Evolutionary conservation across 2,113 vertebrate species (phyloP), one percentile per base, ranked within the genome.

Genomic region (Mixornis gularis): DNA sequence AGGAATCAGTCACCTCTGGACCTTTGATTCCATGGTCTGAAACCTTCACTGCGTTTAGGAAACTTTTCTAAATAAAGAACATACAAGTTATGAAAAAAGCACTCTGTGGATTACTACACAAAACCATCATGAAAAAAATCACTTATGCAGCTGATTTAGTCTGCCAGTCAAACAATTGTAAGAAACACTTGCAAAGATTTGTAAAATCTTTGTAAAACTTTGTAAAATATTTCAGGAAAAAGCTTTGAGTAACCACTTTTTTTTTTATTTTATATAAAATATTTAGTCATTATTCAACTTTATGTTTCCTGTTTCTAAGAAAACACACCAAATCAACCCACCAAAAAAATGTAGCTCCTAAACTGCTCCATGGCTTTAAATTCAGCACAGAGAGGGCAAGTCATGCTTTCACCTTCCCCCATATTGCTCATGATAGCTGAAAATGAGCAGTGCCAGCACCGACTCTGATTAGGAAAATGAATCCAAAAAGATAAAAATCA

Each of bases 341-440:
- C 9, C 9, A 16, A 8, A 41, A 21, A 9, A 26, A 24, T 9
- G 4, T 18, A 30, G 19, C 36, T 46, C 6, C 29, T 55, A 25
- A 80, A 49, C 4, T 5, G 18, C 14, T 41, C 13, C 17, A 6
- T 79, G 40, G 29, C 12, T 85, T 85, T 64, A 83, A 65, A 34
- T 51, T 48, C 51, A 83, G 26, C 12, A 15, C 26, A 74, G 24
- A 30, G 9, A 59, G 7, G 8, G 5, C 13, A 84, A 51, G 10
- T 15, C 40, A 14, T 48, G 15, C 48, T 80, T 77, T 73, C 40
- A 49, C 26, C 7, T 92, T 10, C 12, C 6, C 10, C 9, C 4
- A 20, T 40, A 32, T 44, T 71, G 22, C 12, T 58, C 5, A 24
- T 0, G 0, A 19, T 6, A 63, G n/a, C 5, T 70, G 63, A 53